These are phyloP conservation scores for Erannis defoliaria DNA, from an alignment of 2,888 invertebrate genomes.

Conservation along the genomic window DNA sequence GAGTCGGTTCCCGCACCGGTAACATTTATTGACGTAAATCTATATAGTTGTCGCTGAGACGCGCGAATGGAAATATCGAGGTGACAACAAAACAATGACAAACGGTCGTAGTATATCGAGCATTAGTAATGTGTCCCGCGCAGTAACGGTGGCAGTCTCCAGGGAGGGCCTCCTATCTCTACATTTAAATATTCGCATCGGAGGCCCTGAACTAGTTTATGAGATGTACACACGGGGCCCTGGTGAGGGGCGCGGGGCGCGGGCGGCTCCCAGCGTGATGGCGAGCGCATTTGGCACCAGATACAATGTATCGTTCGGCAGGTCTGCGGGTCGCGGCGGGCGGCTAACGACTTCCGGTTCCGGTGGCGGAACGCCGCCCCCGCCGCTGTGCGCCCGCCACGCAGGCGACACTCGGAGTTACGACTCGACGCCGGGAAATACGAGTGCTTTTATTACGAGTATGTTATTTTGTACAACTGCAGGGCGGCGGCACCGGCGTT, in stretches of 20 bases:
- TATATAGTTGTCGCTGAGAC: too few species aligned
- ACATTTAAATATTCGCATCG: neutral
- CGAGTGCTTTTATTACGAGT: constrained; percentile 59
- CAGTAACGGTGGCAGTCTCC: too few species aligned
- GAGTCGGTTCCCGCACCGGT: too few species aligned
- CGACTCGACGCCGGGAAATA: constrained; percentile 59
- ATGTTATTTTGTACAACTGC: constrained; percentile 50
- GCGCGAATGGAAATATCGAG: too few species aligned
- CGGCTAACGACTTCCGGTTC: constrained; percentile 77
- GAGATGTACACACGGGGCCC: too few species aligned
- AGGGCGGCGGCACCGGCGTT: constrained; percentile 26
- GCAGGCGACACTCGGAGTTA: constrained; percentile 53
- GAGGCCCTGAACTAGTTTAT: too few species aligned
- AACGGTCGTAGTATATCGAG: too few species aligned
- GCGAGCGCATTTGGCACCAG: constrained; percentile 44
- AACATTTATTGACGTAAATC: too few species aligned
- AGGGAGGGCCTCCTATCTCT: too few species aligned
- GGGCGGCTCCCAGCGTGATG: neutral
- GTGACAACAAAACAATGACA: too few species aligned
- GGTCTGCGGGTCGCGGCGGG: constrained; percentile 45
- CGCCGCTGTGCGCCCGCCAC: constrained; percentile 49
- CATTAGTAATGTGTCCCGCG: too few species aligned
- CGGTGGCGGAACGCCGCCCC: constrained; percentile 54
- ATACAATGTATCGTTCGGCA: constrained; percentile 54
- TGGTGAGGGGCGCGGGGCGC: neutral